These are phyloP conservation scores for Dolichallabes microphthalmus DNA, from an alignment of 2,113 vertebrate genomes.

Conservation along the genomic window DNA sequence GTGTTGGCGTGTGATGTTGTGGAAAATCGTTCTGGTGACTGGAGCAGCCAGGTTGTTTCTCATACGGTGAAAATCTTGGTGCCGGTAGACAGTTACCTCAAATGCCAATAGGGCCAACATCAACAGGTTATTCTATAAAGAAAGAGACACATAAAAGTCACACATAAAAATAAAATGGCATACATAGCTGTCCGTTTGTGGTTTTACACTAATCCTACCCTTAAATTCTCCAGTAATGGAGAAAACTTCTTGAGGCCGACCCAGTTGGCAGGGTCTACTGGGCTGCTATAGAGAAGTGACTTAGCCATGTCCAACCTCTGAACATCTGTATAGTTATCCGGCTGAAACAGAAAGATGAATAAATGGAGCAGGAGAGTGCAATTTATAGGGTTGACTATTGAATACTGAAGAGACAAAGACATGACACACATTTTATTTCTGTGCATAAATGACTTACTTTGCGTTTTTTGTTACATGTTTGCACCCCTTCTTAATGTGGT, in stretches of 20 bases:
- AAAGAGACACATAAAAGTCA: slow-evolving; percentile 11
- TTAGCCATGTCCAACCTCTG: slow-evolving; percentile 63
- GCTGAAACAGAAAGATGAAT: slow-evolving; percentile 52
- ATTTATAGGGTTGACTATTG: neutral
- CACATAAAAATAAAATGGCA: neutral
- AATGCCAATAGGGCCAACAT: slow-evolving; percentile 92
- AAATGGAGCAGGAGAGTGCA: neutral
- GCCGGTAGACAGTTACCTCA: slow-evolving; percentile 94
- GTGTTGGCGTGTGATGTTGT: slow-evolving; percentile 90
- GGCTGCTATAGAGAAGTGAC: slow-evolving; percentile 78
- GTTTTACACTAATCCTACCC: slow-evolving; percentile 71
- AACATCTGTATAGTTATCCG: slow-evolving; percentile 52
- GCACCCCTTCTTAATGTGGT: neutral
- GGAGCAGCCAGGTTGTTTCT: slow-evolving; percentile 87
- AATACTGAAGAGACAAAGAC: neutral
- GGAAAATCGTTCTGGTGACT: slow-evolving; percentile 90
- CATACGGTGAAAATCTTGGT: slow-evolving; percentile 89
- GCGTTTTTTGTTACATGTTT: neutral
- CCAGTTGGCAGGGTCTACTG: slow-evolving; percentile 88
- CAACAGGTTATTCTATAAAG: slow-evolving; percentile 84
- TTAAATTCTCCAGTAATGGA: slow-evolving; percentile 84
- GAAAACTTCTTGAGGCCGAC: slow-evolving; percentile 84
- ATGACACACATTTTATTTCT: slow-evolving; percentile 2
- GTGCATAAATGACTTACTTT: neutral
- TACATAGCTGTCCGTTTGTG: neutral